Base-by-base conservation (phyloP, 2,113 vertebrate genomes). In the Heptranchias perlo region DNA sequence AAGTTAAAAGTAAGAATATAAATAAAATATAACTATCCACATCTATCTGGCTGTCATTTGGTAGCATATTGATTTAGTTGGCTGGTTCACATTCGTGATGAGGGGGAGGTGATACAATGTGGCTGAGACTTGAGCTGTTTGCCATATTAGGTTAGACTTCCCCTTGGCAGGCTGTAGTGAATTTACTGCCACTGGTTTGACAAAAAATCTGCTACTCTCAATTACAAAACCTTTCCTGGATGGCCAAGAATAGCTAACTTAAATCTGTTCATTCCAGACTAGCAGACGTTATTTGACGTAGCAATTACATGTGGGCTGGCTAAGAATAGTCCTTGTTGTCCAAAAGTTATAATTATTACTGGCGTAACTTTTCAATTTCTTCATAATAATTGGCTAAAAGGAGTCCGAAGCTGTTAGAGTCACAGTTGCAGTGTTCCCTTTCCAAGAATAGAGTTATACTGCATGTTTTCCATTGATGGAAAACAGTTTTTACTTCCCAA, bases 101-200 rank as follows among this genome's bases (percentile, higher is more conserved):
- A 69, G 39, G 44, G 93, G 92, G 44, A 69, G 23, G 44, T 69
- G 93, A 95, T 31, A 95, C 23, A 69, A 2, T 73, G 65, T 95
- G 94, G 49, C 25, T 49, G 52, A 95, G 94, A 73, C 65, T 73
- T 95, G 47, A 94, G 28, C 64, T 52, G 94, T 49, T 65, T 94
- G n/a, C 92, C 13, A 65, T 64, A n/a, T 44, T 65, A 69, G 64
- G 47, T 52, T 35, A 69, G 64, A 95, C 39, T 69, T 95, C 25
- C 94, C 44, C 8, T 95, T 69, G 39, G 44, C 65, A 69, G 62
- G 47, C 64, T 35, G 94, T 21, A 52, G 64, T 95, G 94, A 94
- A 95, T 69, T 62, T 93, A 95, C 62, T 94, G 93, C 62, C 21
- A 94, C 44, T 47, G 28, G 65, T 35, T 47, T 73, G 65, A 31